These are phyloP conservation scores for Isotomurus palustris DNA, from an alignment of 2,888 invertebrate species.

Conservation along the genomic window DNA sequence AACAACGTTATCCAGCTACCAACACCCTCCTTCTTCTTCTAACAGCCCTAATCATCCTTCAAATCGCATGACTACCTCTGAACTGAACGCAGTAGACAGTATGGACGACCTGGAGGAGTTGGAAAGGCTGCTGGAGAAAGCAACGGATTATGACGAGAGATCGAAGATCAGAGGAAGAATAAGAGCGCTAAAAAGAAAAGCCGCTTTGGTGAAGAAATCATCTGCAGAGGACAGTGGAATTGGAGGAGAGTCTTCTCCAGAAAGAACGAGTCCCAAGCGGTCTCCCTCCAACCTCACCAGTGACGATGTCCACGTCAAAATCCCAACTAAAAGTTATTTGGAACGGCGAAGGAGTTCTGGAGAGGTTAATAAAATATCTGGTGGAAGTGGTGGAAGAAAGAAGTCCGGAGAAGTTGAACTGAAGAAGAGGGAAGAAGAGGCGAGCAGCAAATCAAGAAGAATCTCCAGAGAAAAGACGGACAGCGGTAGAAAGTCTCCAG, in stretches of 20 bases:
- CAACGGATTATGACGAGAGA: slow-evolving; percentile 70
- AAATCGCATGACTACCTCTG: slow-evolving; percentile 24
- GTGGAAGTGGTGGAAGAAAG: not conserved
- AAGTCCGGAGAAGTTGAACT: slow-evolving; percentile 8
- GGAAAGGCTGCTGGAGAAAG: slow-evolving; percentile 64
- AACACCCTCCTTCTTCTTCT: not conserved
- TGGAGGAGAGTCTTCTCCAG: not conserved
- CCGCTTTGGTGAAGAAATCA: slow-evolving; percentile 35
- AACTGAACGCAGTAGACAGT: slow-evolving; percentile 33
- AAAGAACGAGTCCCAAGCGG: not conserved
- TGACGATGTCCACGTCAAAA: too few relatives aligned
- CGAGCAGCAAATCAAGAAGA: not conserved
- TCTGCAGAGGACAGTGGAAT: not conserved
- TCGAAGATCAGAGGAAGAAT: slow-evolving; percentile 73
- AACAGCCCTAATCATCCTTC: not conserved
- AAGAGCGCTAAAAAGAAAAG: slow-evolving; percentile 63
- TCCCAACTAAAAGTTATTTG: not conserved
- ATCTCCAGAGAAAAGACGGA: not conserved
- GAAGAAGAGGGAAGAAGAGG: not conserved
- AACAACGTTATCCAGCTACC: not conserved
- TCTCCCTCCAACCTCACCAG: not conserved
- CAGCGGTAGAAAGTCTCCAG: not conserved
- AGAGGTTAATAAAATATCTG: too few relatives aligned
- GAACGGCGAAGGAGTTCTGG: slow-evolving; percentile 16
- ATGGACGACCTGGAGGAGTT: slow-evolving; percentile 37